These are phyloP conservation scores for Myotis myotis DNA, from an alignment of 2,797 vertebrate species.

Conservation along the genomic window DNA sequence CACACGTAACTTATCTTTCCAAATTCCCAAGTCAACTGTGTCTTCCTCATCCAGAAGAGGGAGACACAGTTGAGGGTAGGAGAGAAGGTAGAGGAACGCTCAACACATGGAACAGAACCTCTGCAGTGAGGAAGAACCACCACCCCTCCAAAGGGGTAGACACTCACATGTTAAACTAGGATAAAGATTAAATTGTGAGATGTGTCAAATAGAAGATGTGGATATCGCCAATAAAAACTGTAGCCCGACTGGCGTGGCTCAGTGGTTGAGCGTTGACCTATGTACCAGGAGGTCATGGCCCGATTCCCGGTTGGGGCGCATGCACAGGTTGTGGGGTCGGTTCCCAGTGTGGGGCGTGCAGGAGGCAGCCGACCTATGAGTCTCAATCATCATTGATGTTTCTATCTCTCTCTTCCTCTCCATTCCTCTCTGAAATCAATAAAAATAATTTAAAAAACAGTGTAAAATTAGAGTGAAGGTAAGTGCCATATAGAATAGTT, in stretches of 20 bases:
- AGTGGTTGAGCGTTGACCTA: too few species aligned
- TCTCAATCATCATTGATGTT: too few species aligned
- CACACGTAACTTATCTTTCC: background rate
- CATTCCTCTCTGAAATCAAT: too few species aligned
- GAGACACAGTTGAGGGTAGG: background rate
- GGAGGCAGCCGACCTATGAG: too few species aligned
- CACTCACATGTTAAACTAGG: background rate
- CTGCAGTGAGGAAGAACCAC: background rate
- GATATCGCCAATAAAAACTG: background rate
- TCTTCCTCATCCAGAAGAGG: background rate
- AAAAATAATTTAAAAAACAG: background rate
- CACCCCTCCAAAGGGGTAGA: background rate
- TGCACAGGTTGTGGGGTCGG: too few species aligned
- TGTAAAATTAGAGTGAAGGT: background rate
- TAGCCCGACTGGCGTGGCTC: too few species aligned
- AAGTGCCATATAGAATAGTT: background rate
- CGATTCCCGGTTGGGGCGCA: too few species aligned
- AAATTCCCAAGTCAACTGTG: background rate
- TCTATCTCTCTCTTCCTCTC: too few species aligned
- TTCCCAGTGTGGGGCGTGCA: too few species aligned
- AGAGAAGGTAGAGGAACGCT: background rate
- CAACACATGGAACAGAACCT: background rate
- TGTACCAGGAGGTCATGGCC: too few species aligned
- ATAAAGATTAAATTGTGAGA: background rate
- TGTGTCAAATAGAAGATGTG: background rate